phyloP scores from a whole-genome alignment of 1,140 invertebrate species.

The Mycetomoellerius zeteki region DNA sequence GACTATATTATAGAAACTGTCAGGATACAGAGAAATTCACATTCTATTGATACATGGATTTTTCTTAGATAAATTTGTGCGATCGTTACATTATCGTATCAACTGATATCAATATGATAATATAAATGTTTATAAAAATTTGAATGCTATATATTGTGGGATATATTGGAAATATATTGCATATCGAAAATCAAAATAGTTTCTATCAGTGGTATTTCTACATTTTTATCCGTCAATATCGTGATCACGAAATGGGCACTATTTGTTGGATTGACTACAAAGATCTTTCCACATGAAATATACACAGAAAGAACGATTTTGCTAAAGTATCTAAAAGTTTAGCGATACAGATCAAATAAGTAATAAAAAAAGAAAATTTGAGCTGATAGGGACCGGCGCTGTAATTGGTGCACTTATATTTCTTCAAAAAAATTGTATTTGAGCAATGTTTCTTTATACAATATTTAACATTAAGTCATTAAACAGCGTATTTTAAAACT shows the following conservation, averaged over 20 bases:
- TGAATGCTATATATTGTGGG: not conserved
- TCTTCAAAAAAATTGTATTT: too few species aligned
- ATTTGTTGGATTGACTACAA: not conserved
- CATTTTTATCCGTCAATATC: not conserved
- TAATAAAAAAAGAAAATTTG: too few species aligned
- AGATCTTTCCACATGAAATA: not conserved
- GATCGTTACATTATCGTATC: constrained; percentile 19
- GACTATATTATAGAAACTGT: constrained; percentile 21
- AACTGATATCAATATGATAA: not conserved
- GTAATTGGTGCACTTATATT: too few species aligned
- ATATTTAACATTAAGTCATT: too few species aligned
- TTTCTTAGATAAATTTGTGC: constrained; percentile 14
- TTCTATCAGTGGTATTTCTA: not conserved
- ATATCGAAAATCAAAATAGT: not conserved
- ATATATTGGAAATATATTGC: not conserved
- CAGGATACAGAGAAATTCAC: constrained; percentile 39
- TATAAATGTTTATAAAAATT: constrained; percentile 36
- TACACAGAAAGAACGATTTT: not conserved
- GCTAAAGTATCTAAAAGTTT: too few species aligned
- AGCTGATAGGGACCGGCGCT: too few species aligned
- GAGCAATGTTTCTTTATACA: too few species aligned
- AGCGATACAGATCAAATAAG: too few species aligned
- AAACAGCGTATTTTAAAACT: too few species aligned
- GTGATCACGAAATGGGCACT: not conserved
- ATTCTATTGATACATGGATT: constrained; percentile 5